phyloP scores from a whole-genome alignment of 2,113 vertebrate species.

The Atrichornis clamosus region DNA sequence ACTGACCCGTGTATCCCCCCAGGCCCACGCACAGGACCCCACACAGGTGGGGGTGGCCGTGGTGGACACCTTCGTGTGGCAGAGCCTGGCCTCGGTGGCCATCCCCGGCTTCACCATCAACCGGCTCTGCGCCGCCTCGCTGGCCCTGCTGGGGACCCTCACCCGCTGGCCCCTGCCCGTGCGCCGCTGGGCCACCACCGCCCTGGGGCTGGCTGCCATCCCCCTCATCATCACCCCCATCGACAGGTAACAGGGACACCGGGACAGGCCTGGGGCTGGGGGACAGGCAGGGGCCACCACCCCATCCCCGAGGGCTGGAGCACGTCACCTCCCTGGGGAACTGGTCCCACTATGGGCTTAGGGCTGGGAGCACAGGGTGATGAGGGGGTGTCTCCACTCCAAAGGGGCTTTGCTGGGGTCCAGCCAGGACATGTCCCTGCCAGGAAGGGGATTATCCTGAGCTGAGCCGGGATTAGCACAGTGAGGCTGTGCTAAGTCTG shows the following conservation, averaged over 20 bases:
- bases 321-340: neutral
- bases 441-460: neutral
- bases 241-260: constrained; percentile 74
- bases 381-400: neutral
- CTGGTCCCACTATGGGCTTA: rapidly evolving
- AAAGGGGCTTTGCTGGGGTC: neutral
- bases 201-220: constrained; percentile 88
- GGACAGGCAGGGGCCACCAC: rapidly evolving
- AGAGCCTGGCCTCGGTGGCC: constrained; percentile 90
- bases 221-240: constrained; percentile 94
- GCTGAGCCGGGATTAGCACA: neutral
- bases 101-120: constrained; percentile 96
- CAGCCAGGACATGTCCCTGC: rapidly evolving
- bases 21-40: constrained; percentile 74
- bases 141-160: constrained; percentile 79
- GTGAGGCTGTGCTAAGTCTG: neutral
- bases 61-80: constrained; percentile 95
- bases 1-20: neutral
- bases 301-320: neutral
- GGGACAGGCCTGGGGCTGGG: rapidly evolving
- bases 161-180: constrained; percentile 86
- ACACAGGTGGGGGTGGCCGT: constrained; percentile 78
- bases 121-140: constrained; percentile 86
- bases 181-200: constrained; percentile 92
- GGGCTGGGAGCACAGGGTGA: neutral